phyloP scores from a whole-genome alignment of 2,113 vertebrate genomes.

The Stigmatopora argus region DNA sequence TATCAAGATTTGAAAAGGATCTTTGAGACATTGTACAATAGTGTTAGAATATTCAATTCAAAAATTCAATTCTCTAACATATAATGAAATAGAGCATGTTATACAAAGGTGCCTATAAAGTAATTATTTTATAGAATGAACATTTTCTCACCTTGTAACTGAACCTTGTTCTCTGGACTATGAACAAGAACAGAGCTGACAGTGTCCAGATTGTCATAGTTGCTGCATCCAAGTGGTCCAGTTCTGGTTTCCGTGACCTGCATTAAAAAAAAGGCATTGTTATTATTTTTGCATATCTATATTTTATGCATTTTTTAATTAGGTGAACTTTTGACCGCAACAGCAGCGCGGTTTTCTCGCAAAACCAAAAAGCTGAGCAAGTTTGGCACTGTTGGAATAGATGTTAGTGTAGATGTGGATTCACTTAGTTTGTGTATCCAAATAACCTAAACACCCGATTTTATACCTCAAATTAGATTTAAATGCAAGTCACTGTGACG shows the following conservation, averaged over 20 bases:
- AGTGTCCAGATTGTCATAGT: conserved; percentile 97
- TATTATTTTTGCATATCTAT: background rate
- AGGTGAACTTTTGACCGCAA: background rate
- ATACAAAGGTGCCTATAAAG: too few species aligned
- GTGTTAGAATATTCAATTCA: background rate
- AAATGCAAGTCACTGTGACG: conserved; percentile 29
- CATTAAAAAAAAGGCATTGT: background rate
- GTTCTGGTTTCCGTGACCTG: conserved; percentile 97
- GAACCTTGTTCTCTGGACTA: conserved; percentile 96
- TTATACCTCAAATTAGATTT: conserved; percentile 21
- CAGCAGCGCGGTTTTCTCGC: background rate
- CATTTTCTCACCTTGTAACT: conserved; percentile 76
- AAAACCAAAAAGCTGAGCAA: background rate
- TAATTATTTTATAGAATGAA: background rate
- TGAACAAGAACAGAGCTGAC: conserved; percentile 97
- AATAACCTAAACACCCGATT: conserved; percentile 17
- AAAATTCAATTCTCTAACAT: background rate
- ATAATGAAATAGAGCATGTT: too few species aligned
- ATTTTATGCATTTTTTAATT: background rate
- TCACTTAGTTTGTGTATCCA: conserved; percentile 7
- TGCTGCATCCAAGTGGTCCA: conserved; percentile 94
- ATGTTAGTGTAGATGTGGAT: background rate
- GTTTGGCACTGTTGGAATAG: background rate
- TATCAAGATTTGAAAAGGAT: background rate
- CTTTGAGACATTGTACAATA: background rate